Conservation (phyloP, 1,140 invertebrate species). For the Drosophila carrolli region DNA sequence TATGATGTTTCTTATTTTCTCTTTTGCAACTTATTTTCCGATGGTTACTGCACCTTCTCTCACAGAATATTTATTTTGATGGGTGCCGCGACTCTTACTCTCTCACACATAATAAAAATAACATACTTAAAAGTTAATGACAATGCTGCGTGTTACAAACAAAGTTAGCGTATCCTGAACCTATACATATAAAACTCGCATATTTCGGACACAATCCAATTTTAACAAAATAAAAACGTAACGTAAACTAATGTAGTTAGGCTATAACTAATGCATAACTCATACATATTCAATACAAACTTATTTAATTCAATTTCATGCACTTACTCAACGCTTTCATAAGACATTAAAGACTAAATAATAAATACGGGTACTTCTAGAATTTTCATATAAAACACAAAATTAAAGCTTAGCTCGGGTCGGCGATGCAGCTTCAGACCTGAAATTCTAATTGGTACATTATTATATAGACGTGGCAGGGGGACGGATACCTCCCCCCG, state of each 20-base stretch:
- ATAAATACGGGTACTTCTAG: conserved; percentile 67
- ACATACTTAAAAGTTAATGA: conserved; percentile 75
- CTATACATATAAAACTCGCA: conserved; percentile 64
- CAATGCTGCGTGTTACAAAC: conserved; percentile 75
- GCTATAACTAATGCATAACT: conserved; percentile 35
- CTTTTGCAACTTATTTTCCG: conserved; percentile 11
- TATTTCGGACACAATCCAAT: conserved; percentile 59
- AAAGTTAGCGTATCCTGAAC: conserved; percentile 49
- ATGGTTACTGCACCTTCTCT: conserved; percentile 18
- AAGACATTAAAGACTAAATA: conserved; percentile 72
- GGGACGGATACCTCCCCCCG: conserved; percentile 6
- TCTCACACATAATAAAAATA: conserved; percentile 59
- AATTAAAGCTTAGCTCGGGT: conserved; percentile 69
- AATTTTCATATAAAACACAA: conserved; percentile 50
- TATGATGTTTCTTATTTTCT: conserved; percentile 6
- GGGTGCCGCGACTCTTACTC: not conserved
- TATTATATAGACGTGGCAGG: conserved; percentile 26
- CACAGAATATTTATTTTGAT: conserved; percentile 4
- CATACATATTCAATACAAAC: conserved; percentile 23
- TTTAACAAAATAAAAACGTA: conserved; percentile 49
- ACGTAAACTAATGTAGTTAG: conserved; percentile 47
- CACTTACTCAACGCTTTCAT: conserved; percentile 17
- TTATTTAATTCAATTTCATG: conserved; percentile 24
- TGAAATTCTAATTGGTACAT: conserved; percentile 47
- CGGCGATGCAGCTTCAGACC: conserved; percentile 7